These are phyloP conservation scores for Dasypus novemcinctus DNA, from an alignment of 2,113 vertebrate species.

Conservation along the genomic window DNA sequence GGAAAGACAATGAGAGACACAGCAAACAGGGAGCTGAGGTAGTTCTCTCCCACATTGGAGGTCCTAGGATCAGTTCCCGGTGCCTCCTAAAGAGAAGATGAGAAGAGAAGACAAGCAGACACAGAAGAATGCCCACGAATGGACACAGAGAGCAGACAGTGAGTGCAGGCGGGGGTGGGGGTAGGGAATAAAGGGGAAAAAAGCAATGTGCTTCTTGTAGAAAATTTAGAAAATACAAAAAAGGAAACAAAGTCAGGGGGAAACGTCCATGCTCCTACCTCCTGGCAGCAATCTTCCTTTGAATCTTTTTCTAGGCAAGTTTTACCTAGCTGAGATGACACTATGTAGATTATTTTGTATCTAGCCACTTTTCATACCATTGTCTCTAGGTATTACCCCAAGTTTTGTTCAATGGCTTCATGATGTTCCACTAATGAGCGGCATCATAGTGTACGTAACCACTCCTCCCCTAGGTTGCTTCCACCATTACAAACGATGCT, in stretches of 20 bases:
- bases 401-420: not conserved
- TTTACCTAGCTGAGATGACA: not conserved
- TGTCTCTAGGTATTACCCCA: not conserved
- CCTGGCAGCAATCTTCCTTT: not conserved
- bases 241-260: not conserved
- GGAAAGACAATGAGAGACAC: too few relatives aligned
- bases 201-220: not conserved
- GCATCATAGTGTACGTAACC: fast-evolving
- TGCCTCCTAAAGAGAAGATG: too few relatives aligned
- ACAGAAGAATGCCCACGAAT: too few relatives aligned
- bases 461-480: fast-evolving
- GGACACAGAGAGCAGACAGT: too few relatives aligned
- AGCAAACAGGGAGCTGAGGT: too few relatives aligned
- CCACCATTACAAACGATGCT: fast-evolving
- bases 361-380: not conserved
- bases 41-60: too few relatives aligned
- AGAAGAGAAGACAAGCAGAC: too few relatives aligned
- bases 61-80: too few relatives aligned
- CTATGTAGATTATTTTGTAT: not conserved
- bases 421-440: not conserved
- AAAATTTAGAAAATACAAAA: not conserved
- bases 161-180: too few relatives aligned
- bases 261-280: not conserved
- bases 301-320: not conserved
- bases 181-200: too few relatives aligned